Evolutionary conservation across 1,140 invertebrate species (phyloP), one percentile per base, ranked within the genome.

Genomic region (Drosophila tropicalis): DNA sequence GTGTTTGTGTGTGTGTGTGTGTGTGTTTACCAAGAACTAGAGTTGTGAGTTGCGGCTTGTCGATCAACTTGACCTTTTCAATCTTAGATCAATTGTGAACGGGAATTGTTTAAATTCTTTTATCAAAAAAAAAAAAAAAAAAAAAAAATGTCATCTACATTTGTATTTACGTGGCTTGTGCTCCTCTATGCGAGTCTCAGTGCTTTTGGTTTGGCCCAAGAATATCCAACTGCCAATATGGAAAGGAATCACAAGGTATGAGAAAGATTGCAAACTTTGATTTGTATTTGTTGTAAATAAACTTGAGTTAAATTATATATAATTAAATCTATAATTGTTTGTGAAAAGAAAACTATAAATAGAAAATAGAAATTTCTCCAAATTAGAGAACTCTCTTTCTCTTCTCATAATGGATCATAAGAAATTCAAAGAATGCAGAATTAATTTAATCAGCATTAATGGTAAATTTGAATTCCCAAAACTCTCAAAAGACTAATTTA

Each of bases 231-330:
- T 12, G 58, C 9, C 17, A 62, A 32, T 55, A 57, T 62, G 58
- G 84, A 89, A 68, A 76, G 84, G 22, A 76, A 87, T 47, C 83
- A 89, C 57, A 87, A 87, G 83, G 83, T 87, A 80, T 73, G 83
- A 87, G 79, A 29, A 29, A 29, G 29, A 25, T 25, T 3, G 22
- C 29, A 6, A 29, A 29, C 29, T 29, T 5, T 29, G 1, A 29
- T 29, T 29, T 29, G 1, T 6, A 6, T 29, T 6, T 29, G n/a
- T n/a, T n/a, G n/a, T n/a, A n/a, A n/a, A n/a, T 29, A 29, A 29
- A 29, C 29, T 29, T 5, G 5, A 29, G 29, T 5, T 29, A 29
- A 6, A 29, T 29, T 29, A 29, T 29, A 29, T 29, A 29, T 29
- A 29, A 29, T 29, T 29, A 29, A 29, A 29, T 29, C 29, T 29